Conservation (phyloP, 2,888 invertebrate species). For the Aplocera efformata region DNA sequence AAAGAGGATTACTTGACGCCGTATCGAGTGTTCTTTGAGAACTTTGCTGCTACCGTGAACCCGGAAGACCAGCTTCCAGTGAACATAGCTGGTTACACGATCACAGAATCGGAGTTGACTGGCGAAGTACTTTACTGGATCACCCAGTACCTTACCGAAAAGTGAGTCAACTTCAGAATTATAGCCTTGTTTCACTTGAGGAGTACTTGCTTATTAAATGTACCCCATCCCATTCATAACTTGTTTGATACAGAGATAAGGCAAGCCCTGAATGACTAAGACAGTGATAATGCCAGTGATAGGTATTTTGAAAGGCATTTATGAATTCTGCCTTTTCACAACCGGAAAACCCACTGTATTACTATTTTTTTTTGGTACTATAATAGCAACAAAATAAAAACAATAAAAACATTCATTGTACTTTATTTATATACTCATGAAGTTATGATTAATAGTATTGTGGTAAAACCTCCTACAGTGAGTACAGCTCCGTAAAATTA, state of each 20-base stretch:
- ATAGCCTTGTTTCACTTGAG: neutral
- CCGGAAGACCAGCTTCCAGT: conserved; percentile 88
- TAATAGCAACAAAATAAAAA: no score
- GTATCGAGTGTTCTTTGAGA: conserved; percentile 86
- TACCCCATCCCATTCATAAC: conserved; percentile 8
- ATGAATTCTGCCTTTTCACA: no score
- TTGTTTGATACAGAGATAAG: conserved; percentile 33
- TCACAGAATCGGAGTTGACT: conserved; percentile 84
- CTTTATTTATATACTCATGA: no score
- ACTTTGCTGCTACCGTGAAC: conserved; percentile 84
- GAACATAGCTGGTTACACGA: conserved; percentile 84
- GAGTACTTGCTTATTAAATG: neutral
- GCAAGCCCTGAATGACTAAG: conserved; percentile 21
- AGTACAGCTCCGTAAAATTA: no score
- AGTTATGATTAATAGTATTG: no score
- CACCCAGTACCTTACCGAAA: conserved; percentile 87
- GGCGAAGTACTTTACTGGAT: conserved; percentile 89
- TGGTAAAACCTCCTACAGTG: no score
- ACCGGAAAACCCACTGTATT: neutral
- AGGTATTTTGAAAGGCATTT: conserved; percentile 4
- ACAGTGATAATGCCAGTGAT: conserved; percentile 17
- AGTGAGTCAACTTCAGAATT: conserved; percentile 76
- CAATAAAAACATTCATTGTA: no score
- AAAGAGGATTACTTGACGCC: conserved; percentile 85
- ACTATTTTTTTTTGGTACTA: no score